These are phyloP conservation scores for Nemotelus pantherinus DNA, from an alignment of 2,888 invertebrate species.

Conservation along the genomic window DNA sequence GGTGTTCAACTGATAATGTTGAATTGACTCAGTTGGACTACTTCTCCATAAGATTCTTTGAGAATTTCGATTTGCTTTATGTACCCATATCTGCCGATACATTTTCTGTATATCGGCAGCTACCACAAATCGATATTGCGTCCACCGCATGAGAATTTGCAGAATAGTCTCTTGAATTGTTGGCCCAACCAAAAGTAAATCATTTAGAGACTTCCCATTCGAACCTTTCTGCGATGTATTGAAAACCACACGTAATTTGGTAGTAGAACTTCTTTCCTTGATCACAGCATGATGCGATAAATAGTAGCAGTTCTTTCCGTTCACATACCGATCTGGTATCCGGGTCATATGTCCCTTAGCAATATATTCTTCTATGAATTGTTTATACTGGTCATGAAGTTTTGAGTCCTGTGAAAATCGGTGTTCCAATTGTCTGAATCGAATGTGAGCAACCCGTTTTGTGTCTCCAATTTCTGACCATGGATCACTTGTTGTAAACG, in stretches of 20 bases:
- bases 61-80: constrained; percentile 6
- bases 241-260: constrained; percentile 22
- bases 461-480: no score
- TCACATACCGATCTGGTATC: constrained; percentile 1
- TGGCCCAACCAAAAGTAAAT: constrained; percentile 16
- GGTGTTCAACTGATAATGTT: constrained; percentile 37
- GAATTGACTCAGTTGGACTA: background rate
- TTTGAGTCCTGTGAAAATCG: background rate
- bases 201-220: constrained; percentile 17
- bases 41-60: constrained; percentile 39
- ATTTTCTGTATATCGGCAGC: constrained; percentile 16
- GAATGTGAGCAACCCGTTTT: background rate
- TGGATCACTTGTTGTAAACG: no score
- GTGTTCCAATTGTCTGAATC: background rate
- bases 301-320: background rate
- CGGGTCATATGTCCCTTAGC: constrained; percentile 52
- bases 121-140: background rate
- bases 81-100: constrained; percentile 13
- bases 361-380: constrained; percentile 52
- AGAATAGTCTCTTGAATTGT: constrained; percentile 14
- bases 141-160: background rate
- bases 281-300: constrained; percentile 17
- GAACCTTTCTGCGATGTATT: constrained; percentile 1
- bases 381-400: constrained; percentile 41
- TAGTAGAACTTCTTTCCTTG: background rate